Evolutionary conservation across 2,888 invertebrate genomes (phyloP).

Genomic region (Allophyes oxyacanthae): DNA sequence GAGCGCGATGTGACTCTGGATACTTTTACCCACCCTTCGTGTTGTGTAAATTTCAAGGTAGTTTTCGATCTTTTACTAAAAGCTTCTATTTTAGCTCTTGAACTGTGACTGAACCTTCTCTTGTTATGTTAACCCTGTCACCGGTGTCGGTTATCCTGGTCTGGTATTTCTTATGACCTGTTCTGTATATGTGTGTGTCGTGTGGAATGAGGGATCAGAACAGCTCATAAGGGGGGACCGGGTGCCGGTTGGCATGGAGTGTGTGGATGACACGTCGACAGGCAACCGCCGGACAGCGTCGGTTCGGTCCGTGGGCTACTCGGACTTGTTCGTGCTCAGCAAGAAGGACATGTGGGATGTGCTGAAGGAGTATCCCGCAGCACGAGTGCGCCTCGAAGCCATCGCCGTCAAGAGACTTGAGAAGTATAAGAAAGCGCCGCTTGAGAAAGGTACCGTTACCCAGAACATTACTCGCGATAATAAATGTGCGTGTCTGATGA

Average conservation of each 20-base stretch:
- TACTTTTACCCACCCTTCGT: slow-evolving; percentile 64
- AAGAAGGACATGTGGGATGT: slow-evolving; percentile 99
- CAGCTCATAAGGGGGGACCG: slow-evolving; percentile 72
- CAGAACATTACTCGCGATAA: slow-evolving; percentile 15
- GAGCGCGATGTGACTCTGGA: slow-evolving; percentile 70
- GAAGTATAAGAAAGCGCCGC: slow-evolving; percentile 98
- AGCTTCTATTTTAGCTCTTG: slow-evolving; percentile 64
- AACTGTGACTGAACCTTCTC: slow-evolving; percentile 55
- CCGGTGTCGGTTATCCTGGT: slow-evolving; percentile 73
- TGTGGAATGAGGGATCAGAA: slow-evolving; percentile 62
- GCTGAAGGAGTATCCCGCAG: slow-evolving; percentile 98
- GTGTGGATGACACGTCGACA: slow-evolving; percentile 90
- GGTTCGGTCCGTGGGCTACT: slow-evolving; percentile 99
- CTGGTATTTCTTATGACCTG: slow-evolving; percentile 63
- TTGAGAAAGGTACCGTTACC: slow-evolving; percentile 94
- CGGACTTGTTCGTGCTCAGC: slow-evolving; percentile 99
- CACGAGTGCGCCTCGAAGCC: slow-evolving; percentile 97
- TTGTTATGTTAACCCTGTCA: slow-evolving; percentile 64
- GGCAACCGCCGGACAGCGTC: slow-evolving; percentile 99
- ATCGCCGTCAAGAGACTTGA: slow-evolving; percentile 99
- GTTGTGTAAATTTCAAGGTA: slow-evolving; percentile 66
- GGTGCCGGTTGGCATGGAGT: slow-evolving; percentile 87
- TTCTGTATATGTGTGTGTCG: slow-evolving; percentile 60
- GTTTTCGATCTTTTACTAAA: slow-evolving; percentile 63
- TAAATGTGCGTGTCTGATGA: slow-evolving; percentile 22